Conservation (phyloP, 2,888 invertebrate species). For the Carcina quercana region DNA sequence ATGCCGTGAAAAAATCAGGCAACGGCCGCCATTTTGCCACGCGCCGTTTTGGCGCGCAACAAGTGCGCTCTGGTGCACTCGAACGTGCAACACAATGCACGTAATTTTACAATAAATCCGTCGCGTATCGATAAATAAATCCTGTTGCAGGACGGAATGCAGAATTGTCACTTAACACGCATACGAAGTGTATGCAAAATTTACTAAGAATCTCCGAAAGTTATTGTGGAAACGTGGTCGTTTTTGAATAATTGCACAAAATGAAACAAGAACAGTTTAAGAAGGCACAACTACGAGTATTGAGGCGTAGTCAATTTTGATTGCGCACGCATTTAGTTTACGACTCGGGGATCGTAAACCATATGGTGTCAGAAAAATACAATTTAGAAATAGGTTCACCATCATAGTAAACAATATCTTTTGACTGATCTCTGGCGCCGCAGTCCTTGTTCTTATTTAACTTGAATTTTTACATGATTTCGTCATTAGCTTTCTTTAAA, state of each 20-base stretch:
- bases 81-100: slow-evolving; percentile 49
- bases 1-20: slow-evolving; percentile 50
- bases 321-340: slow-evolving; percentile 26
- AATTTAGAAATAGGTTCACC: slow-evolving; percentile 26
- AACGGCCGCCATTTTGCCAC: slow-evolving; percentile 53
- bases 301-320: no score
- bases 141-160: slow-evolving; percentile 56
- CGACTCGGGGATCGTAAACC: slow-evolving; percentile 30
- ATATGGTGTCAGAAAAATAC: slow-evolving; percentile 28
- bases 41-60: slow-evolving; percentile 44
- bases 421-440: slow-evolving; percentile 10
- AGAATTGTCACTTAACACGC: slow-evolving; percentile 59
- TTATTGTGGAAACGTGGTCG: slow-evolving; percentile 17
- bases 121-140: slow-evolving; percentile 16
- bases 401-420: slow-evolving; percentile 20
- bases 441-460: slow-evolving; percentile 9
- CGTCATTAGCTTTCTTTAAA: neutral
- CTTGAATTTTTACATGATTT: slow-evolving; percentile 3
- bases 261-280: no score
- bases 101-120: slow-evolving; percentile 68
- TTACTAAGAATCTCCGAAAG: slow-evolving; percentile 30
- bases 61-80: slow-evolving; percentile 25
- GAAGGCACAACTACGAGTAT: no score
- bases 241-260: slow-evolving; percentile 19
- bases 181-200: slow-evolving; percentile 44